A percentile compares a stretch with the other conserved stretches of the same genome.
phyloP scores from a whole-genome alignment of 30 jellyfish, hydroid and myxozoan species.

The Chrysaora quinquecirrha region DNA sequence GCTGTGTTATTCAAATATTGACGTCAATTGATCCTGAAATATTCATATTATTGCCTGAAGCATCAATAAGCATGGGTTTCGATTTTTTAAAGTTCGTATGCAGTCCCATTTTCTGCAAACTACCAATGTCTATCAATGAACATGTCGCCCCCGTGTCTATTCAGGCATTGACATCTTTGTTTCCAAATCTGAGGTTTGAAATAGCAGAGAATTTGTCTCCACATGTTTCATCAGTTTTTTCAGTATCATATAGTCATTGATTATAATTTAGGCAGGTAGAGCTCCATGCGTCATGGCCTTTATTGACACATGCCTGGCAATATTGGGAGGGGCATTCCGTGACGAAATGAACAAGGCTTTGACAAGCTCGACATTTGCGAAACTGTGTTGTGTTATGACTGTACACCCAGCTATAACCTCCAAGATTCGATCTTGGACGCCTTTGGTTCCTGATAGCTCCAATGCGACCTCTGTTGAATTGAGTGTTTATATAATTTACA shows the following conservation, averaged over 20 bases:
- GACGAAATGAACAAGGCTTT: conserved; percentile 20
- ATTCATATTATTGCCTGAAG: conserved; percentile 44
- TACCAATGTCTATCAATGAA: conserved; percentile 29
- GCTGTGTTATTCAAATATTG: conserved; percentile 11
- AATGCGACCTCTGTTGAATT: conserved; percentile 4
- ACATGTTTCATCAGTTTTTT: conserved; percentile 4
- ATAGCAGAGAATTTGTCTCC: conserved; percentile 42
- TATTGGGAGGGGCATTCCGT: conserved; percentile 9
- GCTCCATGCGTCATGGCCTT: background rate
- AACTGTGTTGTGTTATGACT: conserved; percentile 8
- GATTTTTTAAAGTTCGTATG: conserved; percentile 15
- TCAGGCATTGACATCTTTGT: conserved; percentile 8
- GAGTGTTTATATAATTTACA: conserved; percentile 8
- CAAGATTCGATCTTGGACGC: background rate
- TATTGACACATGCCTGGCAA: too few species aligned
- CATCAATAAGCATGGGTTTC: conserved; percentile 13
- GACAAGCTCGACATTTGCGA: conserved; percentile 34
- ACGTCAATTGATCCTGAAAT: conserved; percentile 20
- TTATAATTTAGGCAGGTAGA: conserved; percentile 16
- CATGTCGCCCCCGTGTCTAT: conserved; percentile 49
- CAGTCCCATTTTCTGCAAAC: conserved; percentile 32
- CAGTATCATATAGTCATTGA: conserved; percentile 13
- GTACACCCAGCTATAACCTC: conserved; percentile 15
- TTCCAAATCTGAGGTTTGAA: conserved; percentile 17
- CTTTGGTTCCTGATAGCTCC: conserved; percentile 21